phyloP scores from a whole-genome alignment of 2,797 vertebrate species.

The Mus minutoides region DNA sequence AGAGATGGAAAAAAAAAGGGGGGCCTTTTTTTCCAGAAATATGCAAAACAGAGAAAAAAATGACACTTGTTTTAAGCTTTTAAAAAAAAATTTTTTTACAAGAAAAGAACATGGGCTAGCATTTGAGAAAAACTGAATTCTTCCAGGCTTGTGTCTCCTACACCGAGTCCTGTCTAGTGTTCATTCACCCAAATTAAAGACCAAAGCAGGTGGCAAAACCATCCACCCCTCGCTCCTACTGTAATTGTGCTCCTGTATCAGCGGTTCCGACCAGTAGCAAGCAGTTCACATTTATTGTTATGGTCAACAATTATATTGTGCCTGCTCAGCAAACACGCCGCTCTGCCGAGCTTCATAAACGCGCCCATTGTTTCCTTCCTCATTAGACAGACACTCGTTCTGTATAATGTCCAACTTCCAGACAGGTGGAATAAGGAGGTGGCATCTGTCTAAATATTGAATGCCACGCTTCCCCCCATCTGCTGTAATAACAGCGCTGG shows the following conservation, averaged over 20 bases:
- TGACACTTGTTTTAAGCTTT: background rate
- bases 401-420: slow-evolving; percentile 91
- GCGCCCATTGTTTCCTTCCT: slow-evolving; percentile 88
- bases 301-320: slow-evolving; percentile 85
- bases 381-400: slow-evolving; percentile 90
- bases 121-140: slow-evolving; percentile 17
- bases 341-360: slow-evolving; percentile 87
- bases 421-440: slow-evolving; percentile 92
- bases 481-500: slow-evolving; percentile 88
- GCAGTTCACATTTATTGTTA: slow-evolving; percentile 83
- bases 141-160: slow-evolving; percentile 33
- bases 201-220: slow-evolving; percentile 82
- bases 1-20: slow-evolving; percentile 1
- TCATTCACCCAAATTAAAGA: slow-evolving; percentile 81
- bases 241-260: slow-evolving; percentile 77
- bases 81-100: slow-evolving; percentile 4
- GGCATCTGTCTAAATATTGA: slow-evolving; percentile 93
- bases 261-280: slow-evolving; percentile 77
- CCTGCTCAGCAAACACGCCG: slow-evolving; percentile 80
- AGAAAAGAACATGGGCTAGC: background rate
- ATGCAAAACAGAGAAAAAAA: background rate
- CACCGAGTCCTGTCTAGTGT: slow-evolving; percentile 1
- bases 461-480: slow-evolving; percentile 93
- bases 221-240: slow-evolving; percentile 69
- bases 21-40: slow-evolving; percentile 27